These are phyloP conservation scores for Calliphora vomitoria DNA, from an alignment of 2,888 invertebrate species.

Conservation along the genomic window DNA sequence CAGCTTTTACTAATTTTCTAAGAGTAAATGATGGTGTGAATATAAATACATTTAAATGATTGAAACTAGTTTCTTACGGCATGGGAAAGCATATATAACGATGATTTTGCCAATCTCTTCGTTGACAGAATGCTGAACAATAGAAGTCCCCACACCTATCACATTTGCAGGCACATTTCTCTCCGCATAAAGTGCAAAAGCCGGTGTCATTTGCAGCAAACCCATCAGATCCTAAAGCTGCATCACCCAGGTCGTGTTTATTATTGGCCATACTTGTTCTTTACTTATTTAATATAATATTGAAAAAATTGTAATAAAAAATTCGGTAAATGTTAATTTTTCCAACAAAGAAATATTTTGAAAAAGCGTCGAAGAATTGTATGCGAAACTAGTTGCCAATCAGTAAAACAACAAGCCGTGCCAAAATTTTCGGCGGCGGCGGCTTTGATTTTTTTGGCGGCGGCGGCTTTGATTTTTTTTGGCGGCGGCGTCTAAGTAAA, in stretches of 20 bases:
- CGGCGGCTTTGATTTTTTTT: no score
- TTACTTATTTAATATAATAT: neutral
- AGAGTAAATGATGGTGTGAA: neutral
- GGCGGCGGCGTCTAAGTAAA: no score
- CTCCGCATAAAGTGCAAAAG: slow-evolving; percentile 74
- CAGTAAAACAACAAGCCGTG: no score
- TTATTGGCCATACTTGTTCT: neutral
- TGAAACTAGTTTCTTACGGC: slow-evolving; percentile 74
- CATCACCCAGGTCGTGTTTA: neutral
- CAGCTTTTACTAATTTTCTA: slow-evolving; percentile 51
- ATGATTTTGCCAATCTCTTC: slow-evolving; percentile 77
- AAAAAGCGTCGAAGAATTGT: no score
- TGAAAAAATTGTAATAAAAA: no score
- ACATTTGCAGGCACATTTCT: slow-evolving; percentile 74
- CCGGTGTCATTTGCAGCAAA: neutral
- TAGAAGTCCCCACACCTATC: slow-evolving; percentile 78
- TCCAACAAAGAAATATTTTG: no score
- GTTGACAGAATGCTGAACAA: slow-evolving; percentile 77
- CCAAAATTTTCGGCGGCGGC: no score
- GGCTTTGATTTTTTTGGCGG: no score
- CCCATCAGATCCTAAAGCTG: neutral
- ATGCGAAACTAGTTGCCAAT: no score
- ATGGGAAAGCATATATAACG: slow-evolving; percentile 78
- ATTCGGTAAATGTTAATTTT: no score
- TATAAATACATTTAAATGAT: neutral